Conservation (phyloP, 2,888 invertebrate species). For the Seladonia tumulorum region DNA sequence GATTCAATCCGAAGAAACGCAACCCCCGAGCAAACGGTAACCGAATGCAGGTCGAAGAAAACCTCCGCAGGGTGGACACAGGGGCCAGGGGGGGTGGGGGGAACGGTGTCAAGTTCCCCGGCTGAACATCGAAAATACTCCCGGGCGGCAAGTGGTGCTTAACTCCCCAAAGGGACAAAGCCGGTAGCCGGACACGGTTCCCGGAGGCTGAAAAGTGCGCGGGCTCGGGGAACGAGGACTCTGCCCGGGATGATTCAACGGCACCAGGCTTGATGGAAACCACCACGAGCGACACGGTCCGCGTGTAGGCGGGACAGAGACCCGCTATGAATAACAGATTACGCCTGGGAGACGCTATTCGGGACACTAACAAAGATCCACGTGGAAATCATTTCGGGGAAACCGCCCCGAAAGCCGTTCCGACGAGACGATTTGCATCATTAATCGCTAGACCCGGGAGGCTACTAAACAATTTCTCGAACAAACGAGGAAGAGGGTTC, state of each 20-base stretch:
- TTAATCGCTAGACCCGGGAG: neutral
- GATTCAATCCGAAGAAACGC: neutral
- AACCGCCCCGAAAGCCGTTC: neutral
- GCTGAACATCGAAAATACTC: conserved; percentile 58
- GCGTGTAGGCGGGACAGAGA: conserved; percentile 6
- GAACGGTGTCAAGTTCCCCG: conserved; percentile 54
- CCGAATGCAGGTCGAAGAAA: conserved; percentile 29
- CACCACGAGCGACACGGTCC: neutral
- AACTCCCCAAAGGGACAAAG: conserved; percentile 42
- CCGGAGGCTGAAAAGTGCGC: conserved; percentile 13
- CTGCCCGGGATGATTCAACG: conserved; percentile 31
- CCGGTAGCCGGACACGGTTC: conserved; percentile 1
- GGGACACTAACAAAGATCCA: conserved; percentile 30
- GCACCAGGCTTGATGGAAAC: conserved; percentile 11
- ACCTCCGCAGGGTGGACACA: conserved; percentile 11
- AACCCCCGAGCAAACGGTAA: neutral
- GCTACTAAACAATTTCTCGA: neutral
- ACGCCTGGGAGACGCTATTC: conserved; percentile 15
- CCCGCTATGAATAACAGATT: conserved; percentile 54
- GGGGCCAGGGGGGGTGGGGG: neutral
- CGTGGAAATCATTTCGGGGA: neutral
- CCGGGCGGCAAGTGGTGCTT: conserved; percentile 43
- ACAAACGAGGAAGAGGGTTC: neutral
- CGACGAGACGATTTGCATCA: neutral
- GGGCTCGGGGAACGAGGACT: neutral